Percentiles rank a stretch among this genome's conserved stretches.
Evolutionary conservation across 1,140 invertebrate genomes (phyloP).

Genomic region (Drosophila tani): DNA sequence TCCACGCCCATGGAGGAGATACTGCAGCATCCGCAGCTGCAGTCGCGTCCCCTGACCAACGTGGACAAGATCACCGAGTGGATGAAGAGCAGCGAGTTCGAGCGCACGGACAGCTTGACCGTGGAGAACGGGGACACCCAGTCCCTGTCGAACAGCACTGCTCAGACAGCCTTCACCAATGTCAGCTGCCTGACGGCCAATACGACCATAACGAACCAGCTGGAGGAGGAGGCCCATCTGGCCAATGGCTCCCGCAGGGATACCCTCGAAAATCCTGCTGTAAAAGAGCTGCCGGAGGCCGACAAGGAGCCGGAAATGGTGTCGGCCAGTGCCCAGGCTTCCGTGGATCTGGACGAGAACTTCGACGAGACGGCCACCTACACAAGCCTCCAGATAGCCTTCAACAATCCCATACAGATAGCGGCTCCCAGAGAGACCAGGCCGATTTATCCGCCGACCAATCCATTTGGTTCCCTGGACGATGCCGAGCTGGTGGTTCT

Average conservation of each 20-base stretch:
- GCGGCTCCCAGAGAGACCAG: constrained; percentile 24
- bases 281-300: constrained; percentile 73
- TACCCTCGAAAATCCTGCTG: constrained; percentile 74
- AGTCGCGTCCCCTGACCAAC: constrained; percentile 52
- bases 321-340: constrained; percentile 66
- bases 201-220: constrained; percentile 73
- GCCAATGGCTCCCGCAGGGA: constrained; percentile 87
- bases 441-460: constrained; percentile 46
- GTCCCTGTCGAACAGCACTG: constrained; percentile 60
- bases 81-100: constrained; percentile 81
- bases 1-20: constrained; percentile 82
- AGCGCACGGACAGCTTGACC: constrained; percentile 76
- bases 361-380: constrained; percentile 92
- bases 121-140: constrained; percentile 77
- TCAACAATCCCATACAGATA: constrained; percentile 90
- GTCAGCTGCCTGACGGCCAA: constrained; percentile 71
- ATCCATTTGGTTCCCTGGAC: constrained; percentile 68
- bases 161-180: constrained; percentile 71
- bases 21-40: constrained; percentile 66
- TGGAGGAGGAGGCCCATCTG: constrained; percentile 86
- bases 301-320: constrained; percentile 45
- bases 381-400: constrained; percentile 93
- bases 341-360: constrained; percentile 87
- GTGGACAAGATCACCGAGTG: constrained; percentile 83
- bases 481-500: constrained; percentile 75